Conservation (phyloP, 2,797 vertebrate species). For the Lateolabrax maculatus region DNA sequence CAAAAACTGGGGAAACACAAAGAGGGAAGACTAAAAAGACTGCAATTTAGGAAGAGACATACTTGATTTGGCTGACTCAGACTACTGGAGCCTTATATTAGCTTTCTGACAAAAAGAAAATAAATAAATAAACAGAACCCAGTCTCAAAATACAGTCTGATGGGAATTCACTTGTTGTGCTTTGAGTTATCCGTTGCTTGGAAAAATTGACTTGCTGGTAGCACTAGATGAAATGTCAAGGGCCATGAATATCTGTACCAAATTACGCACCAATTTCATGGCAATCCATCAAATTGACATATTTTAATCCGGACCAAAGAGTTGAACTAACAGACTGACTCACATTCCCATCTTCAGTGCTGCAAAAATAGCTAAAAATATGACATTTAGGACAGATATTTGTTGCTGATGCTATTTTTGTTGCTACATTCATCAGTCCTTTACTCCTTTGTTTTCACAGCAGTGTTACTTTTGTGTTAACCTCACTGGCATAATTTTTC, state of each 20-base stretch:
- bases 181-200: not conserved
- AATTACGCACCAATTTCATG: not conserved
- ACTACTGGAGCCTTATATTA: not conserved
- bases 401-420: not conserved
- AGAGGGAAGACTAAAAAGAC: not conserved
- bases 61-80: not conserved
- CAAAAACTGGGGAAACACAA: not conserved
- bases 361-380: not conserved
- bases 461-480: not conserved
- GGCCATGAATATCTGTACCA: not conserved
- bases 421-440: not conserved
- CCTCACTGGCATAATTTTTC: not conserved
- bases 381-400: not conserved
- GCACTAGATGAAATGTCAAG: not conserved
- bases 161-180: not conserved
- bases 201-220: not conserved
- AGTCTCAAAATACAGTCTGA: not conserved
- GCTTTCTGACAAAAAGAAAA: not conserved
- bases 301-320: not conserved
- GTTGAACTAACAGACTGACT: not conserved
- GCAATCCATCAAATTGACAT: conserved; percentile 6
- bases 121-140: not conserved
- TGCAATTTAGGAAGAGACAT: not conserved
- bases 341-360: not conserved
- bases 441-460: not conserved